phyloP scores from a whole-genome alignment of 2,113 vertebrate genomes.

The Pitta sordida region DNA sequence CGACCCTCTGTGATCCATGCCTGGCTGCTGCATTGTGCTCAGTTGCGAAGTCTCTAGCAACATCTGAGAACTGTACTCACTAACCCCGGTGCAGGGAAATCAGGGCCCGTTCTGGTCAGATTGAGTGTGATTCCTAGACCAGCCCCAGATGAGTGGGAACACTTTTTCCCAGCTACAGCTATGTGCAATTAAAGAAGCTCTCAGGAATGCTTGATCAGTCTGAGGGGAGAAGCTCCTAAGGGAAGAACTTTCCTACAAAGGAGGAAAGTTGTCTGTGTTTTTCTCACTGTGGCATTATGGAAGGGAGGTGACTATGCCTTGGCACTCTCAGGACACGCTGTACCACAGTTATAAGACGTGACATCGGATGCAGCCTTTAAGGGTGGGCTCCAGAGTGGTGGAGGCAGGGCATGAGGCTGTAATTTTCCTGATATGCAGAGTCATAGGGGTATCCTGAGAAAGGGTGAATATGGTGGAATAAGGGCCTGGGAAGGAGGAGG shows the following conservation, averaged over 20 bases:
- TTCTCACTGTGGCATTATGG: background rate
- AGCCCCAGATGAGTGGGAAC: background rate
- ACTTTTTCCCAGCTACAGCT: background rate
- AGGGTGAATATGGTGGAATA: background rate
- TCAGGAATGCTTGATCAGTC: background rate
- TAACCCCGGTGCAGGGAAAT: background rate
- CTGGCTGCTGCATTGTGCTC: background rate
- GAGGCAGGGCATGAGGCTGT: background rate
- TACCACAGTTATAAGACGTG: background rate
- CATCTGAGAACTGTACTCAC: background rate
- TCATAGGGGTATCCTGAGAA: background rate
- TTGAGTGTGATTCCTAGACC: background rate
- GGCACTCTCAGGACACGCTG: accelerated
- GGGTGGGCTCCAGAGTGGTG: background rate
- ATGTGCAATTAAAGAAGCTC: background rate
- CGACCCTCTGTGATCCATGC: accelerated
- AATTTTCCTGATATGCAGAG: background rate
- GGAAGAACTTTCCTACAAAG: background rate
- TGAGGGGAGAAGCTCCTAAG: background rate
- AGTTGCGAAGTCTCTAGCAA: background rate
- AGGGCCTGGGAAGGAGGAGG: background rate
- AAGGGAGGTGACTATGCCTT: background rate
- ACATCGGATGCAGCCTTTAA: accelerated
- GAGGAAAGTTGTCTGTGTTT: background rate
- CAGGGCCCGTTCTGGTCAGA: background rate